Evolutionary conservation across 2,888 invertebrate species (phyloP), one percentile per base, ranked within the genome.

Genomic region (Globia sparganii): DNA sequence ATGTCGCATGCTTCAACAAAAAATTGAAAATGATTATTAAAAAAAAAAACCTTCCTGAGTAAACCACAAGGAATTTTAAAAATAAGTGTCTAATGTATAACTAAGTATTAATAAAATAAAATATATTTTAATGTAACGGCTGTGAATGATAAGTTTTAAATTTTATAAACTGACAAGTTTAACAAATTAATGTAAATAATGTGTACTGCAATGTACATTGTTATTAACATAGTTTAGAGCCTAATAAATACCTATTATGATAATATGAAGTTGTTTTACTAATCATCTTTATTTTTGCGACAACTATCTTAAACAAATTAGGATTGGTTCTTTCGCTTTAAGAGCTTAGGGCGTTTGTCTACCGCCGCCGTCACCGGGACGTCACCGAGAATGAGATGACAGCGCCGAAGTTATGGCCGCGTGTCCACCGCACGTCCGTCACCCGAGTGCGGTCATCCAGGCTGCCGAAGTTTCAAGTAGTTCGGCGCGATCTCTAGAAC

Each of bases 131-230:
- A 84, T 80, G 65, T 82, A 81, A 80, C 77, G 88, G 90, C 90
- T 89, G 88, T 88, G 86, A 85, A 86, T 75, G 71, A 80, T 82
- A 84, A 80, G 77, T 81, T 78, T 82, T 82, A 86, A 78, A 84
- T 88, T 83, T 78, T 85, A 80, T 88, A 85, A 83, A 82, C 67
- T 81, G 71, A 72, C 49, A 80, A 74, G 72, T 88, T 87, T 85
- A 78, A 81, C 69, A 68, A 79, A 67, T 59, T 49, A 58, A 65
- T 68, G 15, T 83, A 53, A 31, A 43, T 64, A 13, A 78, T 58
- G 25, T 81, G 82, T 81, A 75, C 67, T 78, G 61, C 65, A 64
- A 56, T 34, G 71, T 72, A 77, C 72, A 78, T 72, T 64, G 64
- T 84, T 80, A 77, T 49, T 66, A 58, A 72, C 62, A 77, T 25